Conservation (phyloP, 2,113 vertebrate species). For the Grantiella picta region DNA sequence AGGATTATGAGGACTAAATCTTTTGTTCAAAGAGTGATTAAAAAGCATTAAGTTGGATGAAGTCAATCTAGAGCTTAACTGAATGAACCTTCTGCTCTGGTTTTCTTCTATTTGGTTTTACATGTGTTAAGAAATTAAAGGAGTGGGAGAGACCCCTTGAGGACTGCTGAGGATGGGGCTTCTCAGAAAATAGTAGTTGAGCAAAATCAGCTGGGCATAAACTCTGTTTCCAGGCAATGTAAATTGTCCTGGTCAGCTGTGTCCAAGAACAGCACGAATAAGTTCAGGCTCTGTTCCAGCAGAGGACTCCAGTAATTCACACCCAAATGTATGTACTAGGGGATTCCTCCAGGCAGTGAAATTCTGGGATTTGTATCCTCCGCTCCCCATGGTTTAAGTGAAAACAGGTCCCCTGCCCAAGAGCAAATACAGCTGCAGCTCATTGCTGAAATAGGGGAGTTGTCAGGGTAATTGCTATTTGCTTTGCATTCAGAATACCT, state of each 20-base stretch:
- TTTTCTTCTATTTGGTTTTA: slow-evolving; percentile 42
- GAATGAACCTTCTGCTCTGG: slow-evolving; percentile 37
- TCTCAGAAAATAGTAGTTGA: not conserved
- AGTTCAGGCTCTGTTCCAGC: not conserved
- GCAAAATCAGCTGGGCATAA: not conserved
- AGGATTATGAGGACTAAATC: slow-evolving; percentile 73
- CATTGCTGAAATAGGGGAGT: not conserved
- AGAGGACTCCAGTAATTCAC: not conserved
- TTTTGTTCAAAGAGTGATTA: slow-evolving; percentile 80
- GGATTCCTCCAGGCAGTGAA: not conserved
- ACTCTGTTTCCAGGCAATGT: not conserved
- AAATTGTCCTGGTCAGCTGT: not conserved
- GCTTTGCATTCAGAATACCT: not conserved
- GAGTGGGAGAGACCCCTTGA: slow-evolving; percentile 15
- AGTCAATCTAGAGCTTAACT: slow-evolving; percentile 68
- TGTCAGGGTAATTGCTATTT: not conserved
- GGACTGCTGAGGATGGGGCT: not conserved
- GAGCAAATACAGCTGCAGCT: slow-evolving; percentile 13
- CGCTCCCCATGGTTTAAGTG: not conserved
- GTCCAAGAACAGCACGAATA: not conserved
- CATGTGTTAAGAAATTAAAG: slow-evolving; percentile 7
- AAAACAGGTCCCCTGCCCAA: not conserved
- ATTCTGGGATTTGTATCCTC: not conserved
- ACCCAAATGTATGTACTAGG: not conserved
- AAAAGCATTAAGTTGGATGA: slow-evolving; percentile 73